Conservation (phyloP, 2,888 invertebrate species). For the Ennomos erosarius region DNA sequence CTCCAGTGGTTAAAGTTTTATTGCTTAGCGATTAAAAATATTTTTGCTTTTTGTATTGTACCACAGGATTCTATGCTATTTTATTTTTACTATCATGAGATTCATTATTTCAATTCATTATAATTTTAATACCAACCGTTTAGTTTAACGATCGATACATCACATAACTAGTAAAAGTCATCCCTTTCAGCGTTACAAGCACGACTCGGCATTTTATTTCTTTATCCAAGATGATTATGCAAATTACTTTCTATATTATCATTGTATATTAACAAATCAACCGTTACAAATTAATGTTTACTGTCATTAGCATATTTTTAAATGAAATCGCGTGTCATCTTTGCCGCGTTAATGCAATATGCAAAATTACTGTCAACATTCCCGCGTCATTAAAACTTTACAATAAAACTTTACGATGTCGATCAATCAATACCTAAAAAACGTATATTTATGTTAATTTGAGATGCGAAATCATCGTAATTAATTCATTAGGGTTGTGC, state of each 20-base stretch:
- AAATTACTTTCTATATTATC: constrained; percentile 67
- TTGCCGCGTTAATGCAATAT: constrained; percentile 50
- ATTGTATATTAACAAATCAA: constrained; percentile 78
- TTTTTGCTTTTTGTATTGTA: constrained; percentile 44
- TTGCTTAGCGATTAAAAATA: constrained; percentile 39
- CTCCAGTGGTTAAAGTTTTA: constrained; percentile 36
- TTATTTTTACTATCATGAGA: constrained; percentile 31
- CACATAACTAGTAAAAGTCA: constrained; percentile 77
- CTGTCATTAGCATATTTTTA: constrained; percentile 76
- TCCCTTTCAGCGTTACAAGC: constrained; percentile 61
- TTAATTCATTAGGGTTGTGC: constrained; percentile 72
- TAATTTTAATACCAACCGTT: constrained; percentile 59
- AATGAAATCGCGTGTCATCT: constrained; percentile 77
- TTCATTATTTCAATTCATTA: constrained; percentile 38
- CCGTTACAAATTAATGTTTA: constrained; percentile 85
- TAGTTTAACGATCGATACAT: constrained; percentile 71
- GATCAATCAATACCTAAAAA: constrained; percentile 70
- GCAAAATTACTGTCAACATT: constrained; percentile 59
- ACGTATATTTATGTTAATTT: constrained; percentile 69
- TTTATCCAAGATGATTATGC: constrained; percentile 71
- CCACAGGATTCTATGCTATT: constrained; percentile 58
- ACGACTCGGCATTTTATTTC: constrained; percentile 35
- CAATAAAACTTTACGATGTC: constrained; percentile 69
- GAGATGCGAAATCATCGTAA: constrained; percentile 54
- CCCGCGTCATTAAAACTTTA: constrained; percentile 66